Conservation (phyloP, 2,888 invertebrate genomes). For the Mechanitis messenoides region DNA sequence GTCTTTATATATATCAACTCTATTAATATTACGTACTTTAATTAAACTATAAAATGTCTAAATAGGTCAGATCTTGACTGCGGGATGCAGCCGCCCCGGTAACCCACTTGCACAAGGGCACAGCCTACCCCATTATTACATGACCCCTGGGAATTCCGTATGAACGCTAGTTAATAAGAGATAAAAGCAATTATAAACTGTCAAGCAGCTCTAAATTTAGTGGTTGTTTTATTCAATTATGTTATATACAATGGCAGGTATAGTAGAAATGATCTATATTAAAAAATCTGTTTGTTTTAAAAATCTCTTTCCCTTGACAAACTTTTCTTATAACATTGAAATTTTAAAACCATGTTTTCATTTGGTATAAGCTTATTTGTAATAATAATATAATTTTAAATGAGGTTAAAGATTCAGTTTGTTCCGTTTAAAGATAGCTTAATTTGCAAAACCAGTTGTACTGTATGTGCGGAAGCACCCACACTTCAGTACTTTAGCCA, state of each 20-base stretch:
- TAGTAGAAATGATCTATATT: not conserved
- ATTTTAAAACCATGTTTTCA: not conserved
- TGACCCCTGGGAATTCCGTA: slow-evolving; percentile 30
- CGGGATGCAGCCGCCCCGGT: slow-evolving; percentile 59
- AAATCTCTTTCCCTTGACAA: not conserved
- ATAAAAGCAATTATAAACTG: not conserved
- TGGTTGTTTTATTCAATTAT: not conserved
- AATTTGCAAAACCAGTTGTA: slow-evolving; percentile 33
- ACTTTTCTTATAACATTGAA: not conserved
- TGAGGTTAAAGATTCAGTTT: slow-evolving; percentile 28
- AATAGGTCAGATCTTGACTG: slow-evolving; percentile 61
- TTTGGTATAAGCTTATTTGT: not conserved
- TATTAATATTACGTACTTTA: not conserved
- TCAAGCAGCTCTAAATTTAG: not conserved
- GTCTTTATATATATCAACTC: not conserved
- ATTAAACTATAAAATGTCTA: slow-evolving; percentile 34
- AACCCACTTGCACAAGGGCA: slow-evolving; percentile 65
- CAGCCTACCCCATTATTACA: slow-evolving; percentile 31
- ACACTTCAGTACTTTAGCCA: slow-evolving; percentile 29
- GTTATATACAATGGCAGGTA: too few species aligned
- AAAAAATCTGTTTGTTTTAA: not conserved
- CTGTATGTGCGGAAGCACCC: slow-evolving; percentile 38
- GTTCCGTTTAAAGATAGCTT: slow-evolving; percentile 22
- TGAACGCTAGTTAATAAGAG: slow-evolving; percentile 1
- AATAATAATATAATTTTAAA: slow-evolving; percentile 26